Base-by-base conservation (phyloP, 2,888 invertebrate genomes). In the Drosophila nigricruria region DNA sequence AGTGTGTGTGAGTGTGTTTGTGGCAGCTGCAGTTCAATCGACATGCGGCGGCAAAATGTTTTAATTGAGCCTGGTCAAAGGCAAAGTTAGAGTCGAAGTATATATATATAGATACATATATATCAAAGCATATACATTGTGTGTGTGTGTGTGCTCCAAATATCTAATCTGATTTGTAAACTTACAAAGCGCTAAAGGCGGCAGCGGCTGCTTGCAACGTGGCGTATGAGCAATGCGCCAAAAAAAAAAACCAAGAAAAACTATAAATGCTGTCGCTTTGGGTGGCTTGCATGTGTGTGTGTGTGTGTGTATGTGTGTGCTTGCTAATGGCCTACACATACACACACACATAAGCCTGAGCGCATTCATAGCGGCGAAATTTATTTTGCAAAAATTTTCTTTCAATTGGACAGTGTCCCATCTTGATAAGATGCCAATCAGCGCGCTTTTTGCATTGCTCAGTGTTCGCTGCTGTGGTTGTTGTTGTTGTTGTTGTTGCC, bases 361-460 rank as follows among this genome's bases (percentile, higher is more conserved):
- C 59, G 45, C 74, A 70, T 70, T 75, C 83, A 86, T 77, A 73
- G 73, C 73, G 65, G 76, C 83, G 77, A 88, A 87, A 89, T 86
- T 73, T 90, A 90, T 90, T 88, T 90, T 85, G 78, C 87, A 88
- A 90, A 81, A 73, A 89, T 89, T 79, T 88, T 91, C 84, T 88
- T 87, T 91, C 88, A 91, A 92, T 91, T 92, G 92, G 92, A 91
- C 92, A 91, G 77, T 88, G 91, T 88, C 92, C 92, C 89, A 92
- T 92, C 92, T 86, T 86, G 92, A 92, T 92, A 92, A 92, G 92
- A 90, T 90, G 91, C 85, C 90, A 92, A 92, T 92, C 92, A 90
- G 90, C 81, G 64, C 79, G 77, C 82, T 72, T 82, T 87, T 80
- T 84, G 75, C 78, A 75, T 73, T 78, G 75, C 74, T 61, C 71